Base-by-base conservation (phyloP, 2,888 invertebrate genomes). In the Bugula neritina region DNA sequence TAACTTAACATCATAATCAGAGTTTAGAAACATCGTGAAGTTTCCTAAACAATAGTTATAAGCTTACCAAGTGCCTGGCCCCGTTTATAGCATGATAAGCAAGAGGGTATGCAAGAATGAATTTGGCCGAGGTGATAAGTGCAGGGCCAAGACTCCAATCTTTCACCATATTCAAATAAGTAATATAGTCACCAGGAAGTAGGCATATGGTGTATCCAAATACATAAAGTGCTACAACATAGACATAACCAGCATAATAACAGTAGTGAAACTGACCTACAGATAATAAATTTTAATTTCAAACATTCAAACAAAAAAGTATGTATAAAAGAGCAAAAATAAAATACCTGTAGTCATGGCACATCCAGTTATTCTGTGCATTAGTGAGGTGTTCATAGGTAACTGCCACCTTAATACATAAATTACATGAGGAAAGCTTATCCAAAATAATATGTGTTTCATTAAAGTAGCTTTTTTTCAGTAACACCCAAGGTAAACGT, bases 291-390 rank as follows among this genome's bases (percentile, higher is more conserved):
- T n/a, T n/a, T n/a, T n/a, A n/a, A n/a, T n/a, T n/a, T n/a, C n/a
- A n/a, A n/a, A n/a, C n/a, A n/a, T n/a, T n/a, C n/a, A n/a, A n/a
- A n/a, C n/a, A n/a, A n/a, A n/a, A n/a, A n/a, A n/a, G n/a, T n/a
- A n/a, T n/a, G n/a, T n/a, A n/a, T n/a, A n/a, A n/a, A n/a, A n/a
- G n/a, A n/a, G n/a, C n/a, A n/a, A n/a, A n/a, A n/a, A n/a, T n/a
- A n/a, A 43, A 5, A 43, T 70, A 70, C 70, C 29, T 34, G 27
- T 31, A 27, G 70, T 54, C 23, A 70, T n/a, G 43, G 31, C 70
- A 5, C 29, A 70, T 17, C 70, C 70, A n/a, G 70, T 54, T 3
- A 70, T 70, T 29, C 70, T 70, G 70, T 70, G 70, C n/a, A 70
- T 23, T 23, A 70, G 29, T 25, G 70, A 70, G 2, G 54, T 43